Base-by-base conservation (phyloP, 2,797 vertebrate species). In the Anas acuta region DNA sequence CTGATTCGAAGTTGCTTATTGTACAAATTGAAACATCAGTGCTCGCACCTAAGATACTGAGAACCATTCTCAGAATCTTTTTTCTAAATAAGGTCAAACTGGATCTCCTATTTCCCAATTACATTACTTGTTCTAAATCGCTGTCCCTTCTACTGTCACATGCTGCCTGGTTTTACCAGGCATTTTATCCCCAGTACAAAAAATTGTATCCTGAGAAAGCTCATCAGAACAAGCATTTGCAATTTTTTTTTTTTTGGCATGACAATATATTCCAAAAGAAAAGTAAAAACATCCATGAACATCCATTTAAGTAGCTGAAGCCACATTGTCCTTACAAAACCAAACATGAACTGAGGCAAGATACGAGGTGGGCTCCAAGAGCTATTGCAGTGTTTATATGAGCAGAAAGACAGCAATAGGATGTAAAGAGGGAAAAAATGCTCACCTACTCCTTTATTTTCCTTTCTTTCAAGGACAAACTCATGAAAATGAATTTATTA, bases 401-500 rank as follows among this genome's bases (percentile, higher is more conserved):
- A 78, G 11, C 17, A 81, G 66, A 60, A 70, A 76, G 5, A 33
- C 3, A 3, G 47, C 13, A 76, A 82, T 0, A 4, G 19, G 41
- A 61, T 72, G 6, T 37, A 51, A 81, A 7, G 25, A 57, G 62
- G 7, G 18, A 16, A 81, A 23, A 54, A 49, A 66, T 16, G 13
- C 32, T 92, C 39, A 72, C 22, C 51, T 88, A 64, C 14, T 67
- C 26, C 43, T 73, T 60, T 80, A 57, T 73, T 82, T 66, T 69
- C 39, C 47, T 85, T 70, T 58, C 65, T 85, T 89, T 65, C 15
- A 66, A 89, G 49, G 49, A 43, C 61, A 53, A 93, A 20, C 78
- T 73, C 45, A 78, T 45, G 43, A 57, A 91, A 89, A 53, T 33
- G 45, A 76, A 81, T 89, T 92, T 91, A 83, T 90, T 87, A 21